Percentiles rank a stretch among this genome's conserved stretches.
phyloP scores from a whole-genome alignment of 1,140 invertebrate genomes.

The Zaprionus capensis region DNA sequence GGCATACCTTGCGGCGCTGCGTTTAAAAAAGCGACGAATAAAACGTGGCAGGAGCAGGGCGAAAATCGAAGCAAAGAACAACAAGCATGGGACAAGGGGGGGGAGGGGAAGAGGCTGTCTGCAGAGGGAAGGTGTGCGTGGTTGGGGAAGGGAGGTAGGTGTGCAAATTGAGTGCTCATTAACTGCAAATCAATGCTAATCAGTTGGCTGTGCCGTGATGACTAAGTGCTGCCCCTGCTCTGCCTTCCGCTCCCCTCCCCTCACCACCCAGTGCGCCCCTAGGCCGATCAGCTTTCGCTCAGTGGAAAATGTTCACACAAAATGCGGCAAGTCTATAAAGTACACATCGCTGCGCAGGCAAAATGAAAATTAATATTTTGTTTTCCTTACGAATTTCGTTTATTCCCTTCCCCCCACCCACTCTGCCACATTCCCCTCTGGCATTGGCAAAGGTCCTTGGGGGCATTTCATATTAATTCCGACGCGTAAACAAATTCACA shows the following conservation, averaged over 20 bases:
- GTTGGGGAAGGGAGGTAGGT: background rate
- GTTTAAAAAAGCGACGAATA: constrained; percentile 22
- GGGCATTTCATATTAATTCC: constrained; percentile 46
- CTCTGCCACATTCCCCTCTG: background rate
- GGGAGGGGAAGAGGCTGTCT: background rate
- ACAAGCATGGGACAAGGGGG: no score
- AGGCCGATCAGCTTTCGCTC: background rate
- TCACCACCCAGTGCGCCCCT: background rate
- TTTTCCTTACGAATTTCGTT: constrained; percentile 27
- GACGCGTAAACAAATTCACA: constrained; percentile 58
- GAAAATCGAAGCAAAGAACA: constrained; percentile 19
- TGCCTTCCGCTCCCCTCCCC: background rate
- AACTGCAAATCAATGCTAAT: constrained; percentile 77
- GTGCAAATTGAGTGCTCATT: constrained; percentile 69
- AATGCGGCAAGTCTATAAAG: constrained; percentile 7
- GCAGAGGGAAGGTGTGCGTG: background rate
- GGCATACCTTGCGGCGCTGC: constrained; percentile 67
- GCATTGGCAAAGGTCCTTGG: constrained; percentile 3
- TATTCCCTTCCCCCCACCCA: background rate
- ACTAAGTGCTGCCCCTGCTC: constrained; percentile 2
- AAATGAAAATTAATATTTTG: constrained; percentile 34
- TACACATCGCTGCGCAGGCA: constrained; percentile 4
- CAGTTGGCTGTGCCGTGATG: constrained; percentile 40
- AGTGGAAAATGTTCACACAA: constrained; percentile 13
- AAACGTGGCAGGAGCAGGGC: background rate